phyloP scores from a whole-genome alignment of 92 coral and sea anemone species.

The Parazoanthus atlanticus region DNA sequence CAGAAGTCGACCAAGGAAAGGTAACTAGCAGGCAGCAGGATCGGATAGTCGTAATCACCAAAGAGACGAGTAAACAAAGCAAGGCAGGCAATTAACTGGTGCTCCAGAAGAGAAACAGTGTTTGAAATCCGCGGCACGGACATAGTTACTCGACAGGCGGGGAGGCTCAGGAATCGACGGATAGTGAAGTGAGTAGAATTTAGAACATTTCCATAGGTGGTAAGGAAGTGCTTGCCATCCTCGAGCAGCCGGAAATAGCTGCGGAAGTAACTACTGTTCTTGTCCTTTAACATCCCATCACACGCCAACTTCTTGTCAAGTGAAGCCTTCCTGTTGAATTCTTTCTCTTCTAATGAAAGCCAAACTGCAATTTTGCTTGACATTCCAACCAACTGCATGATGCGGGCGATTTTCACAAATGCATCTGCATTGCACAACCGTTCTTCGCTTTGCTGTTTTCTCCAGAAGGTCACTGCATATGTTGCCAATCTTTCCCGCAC shows the following conservation, averaged over 20 bases:
- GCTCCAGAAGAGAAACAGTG: constrained; percentile 79
- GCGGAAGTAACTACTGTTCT: constrained; percentile 33
- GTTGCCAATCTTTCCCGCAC: constrained; percentile 58
- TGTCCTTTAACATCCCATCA: constrained; percentile 61
- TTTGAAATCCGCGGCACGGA: constrained; percentile 75
- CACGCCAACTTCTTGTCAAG: constrained; percentile 20
- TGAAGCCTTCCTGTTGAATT: constrained; percentile 14
- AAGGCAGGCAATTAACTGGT: constrained; percentile 72
- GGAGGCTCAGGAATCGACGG: constrained; percentile 54
- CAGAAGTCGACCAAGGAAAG: constrained; percentile 62
- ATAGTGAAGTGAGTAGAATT: constrained; percentile 46
- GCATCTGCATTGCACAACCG: constrained; percentile 65
- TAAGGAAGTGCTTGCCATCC: constrained; percentile 52
- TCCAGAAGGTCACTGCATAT: constrained; percentile 65
- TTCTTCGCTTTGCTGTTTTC: constrained; percentile 25
- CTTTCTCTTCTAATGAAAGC: constrained; percentile 69
- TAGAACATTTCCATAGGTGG: constrained; percentile 60
- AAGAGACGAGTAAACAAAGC: constrained; percentile 70
- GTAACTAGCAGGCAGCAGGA: constrained; percentile 89
- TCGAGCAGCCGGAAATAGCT: constrained; percentile 60
- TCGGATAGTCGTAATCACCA: constrained; percentile 50
- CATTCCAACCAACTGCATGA: constrained; percentile 66
- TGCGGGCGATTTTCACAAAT: constrained; percentile 59
- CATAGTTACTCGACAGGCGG: constrained; percentile 54
- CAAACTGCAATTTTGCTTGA: constrained; percentile 44